Base-by-base conservation (phyloP, 2,888 invertebrate species). In the Ptilodon capucinus region DNA sequence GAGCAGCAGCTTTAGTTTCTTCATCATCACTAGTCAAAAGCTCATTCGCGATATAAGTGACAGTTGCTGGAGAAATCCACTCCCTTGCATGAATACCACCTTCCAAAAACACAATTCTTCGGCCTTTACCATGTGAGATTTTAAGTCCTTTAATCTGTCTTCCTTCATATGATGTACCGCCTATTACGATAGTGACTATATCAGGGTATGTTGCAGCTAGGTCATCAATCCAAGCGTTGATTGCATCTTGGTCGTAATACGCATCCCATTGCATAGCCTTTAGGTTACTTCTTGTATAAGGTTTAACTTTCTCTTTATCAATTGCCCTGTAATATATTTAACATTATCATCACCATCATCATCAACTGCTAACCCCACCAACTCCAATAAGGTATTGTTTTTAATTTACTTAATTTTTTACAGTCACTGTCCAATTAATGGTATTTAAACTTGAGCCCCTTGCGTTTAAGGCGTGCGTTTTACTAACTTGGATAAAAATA, bases 21-120 rank as follows among this genome's bases (percentile, higher is more conserved):
- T 85, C 59, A 57, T 94, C 89, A 0, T 75, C 68, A 42, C 93
- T 94, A 0, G 92, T 93, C 7, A 95, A 74, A 16, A 96, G 74
- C 74, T 95, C 91, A 66, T 95, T 93, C 13, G 95, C 92, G 23
- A 95, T 91, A 81, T 92, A 95, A 0, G 94, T 92, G 0, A 93
- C 92, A 2, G 93, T 92, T 0, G 94, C 93, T 2, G 94, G 92
- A 0, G 93, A 88, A 32, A 95, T 94, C 95, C 95, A 97, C 83
- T 97, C 97, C 42, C 96, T 92, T 0, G 95, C 93, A 76, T 95
- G 95, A 49, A 95, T 94, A 9, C 92, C 92, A 43, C 90, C 88
- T 81, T 90, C 89, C 2, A 85, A 25, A 25, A 76, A 74, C 13
- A 74, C 71, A 18, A 76, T 75, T 13, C 79, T 82, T 91, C 73